These are phyloP conservation scores for Elachura formosa DNA, from an alignment of 2,113 vertebrate species.

Conservation along the genomic window DNA sequence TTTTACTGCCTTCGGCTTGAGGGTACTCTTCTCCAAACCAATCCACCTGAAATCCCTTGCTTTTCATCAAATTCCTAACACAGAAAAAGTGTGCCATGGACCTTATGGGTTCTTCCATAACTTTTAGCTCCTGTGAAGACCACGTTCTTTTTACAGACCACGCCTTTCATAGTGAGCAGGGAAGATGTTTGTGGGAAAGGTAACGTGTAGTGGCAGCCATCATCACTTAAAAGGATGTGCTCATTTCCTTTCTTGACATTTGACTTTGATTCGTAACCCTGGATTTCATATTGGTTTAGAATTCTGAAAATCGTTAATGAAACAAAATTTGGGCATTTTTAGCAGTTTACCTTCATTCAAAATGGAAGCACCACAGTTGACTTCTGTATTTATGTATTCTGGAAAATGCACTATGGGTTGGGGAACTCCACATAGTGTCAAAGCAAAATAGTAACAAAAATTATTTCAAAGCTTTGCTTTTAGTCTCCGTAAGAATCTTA, in stretches of 20 bases:
- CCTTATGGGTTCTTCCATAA: neutral
- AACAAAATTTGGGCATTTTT: neutral
- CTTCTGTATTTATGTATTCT: neutral
- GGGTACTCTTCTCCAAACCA: neutral
- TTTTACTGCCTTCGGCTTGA: neutral
- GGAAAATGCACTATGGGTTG: accelerated
- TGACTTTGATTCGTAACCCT: neutral
- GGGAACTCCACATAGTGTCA: neutral
- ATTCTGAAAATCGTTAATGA: neutral
- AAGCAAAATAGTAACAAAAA: neutral
- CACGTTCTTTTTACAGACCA: neutral
- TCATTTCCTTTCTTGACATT: neutral
- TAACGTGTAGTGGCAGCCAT: neutral
- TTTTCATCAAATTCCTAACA: neutral
- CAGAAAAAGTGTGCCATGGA: neutral
- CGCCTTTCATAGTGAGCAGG: neutral
- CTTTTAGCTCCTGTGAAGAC: neutral
- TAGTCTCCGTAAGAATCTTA: neutral
- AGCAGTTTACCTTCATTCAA: neutral
- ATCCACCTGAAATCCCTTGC: neutral
- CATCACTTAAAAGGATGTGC: neutral
- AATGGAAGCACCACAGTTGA: neutral
- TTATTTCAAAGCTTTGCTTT: neutral
- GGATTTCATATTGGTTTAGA: neutral
- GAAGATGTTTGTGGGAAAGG: neutral